Evolutionary conservation across 2,888 invertebrate genomes (phyloP).

Genomic region (Parnassius apollo): DNA sequence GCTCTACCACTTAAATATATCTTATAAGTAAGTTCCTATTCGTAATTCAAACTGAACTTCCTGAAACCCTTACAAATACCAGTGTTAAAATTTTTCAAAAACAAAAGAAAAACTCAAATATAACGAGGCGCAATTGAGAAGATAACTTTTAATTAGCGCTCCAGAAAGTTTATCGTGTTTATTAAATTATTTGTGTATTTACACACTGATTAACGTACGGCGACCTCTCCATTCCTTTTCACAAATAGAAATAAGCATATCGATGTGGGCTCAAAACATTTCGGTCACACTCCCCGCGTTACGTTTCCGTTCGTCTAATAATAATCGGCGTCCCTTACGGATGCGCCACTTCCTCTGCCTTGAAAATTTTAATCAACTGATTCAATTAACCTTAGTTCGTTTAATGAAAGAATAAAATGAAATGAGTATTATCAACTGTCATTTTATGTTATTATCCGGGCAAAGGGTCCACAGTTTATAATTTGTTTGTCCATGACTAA

Average conservation of each 20-base stretch:
- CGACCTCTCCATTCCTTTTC: slow-evolving; percentile 10
- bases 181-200: slow-evolving; percentile 21
- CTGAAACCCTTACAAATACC: no score
- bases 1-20: no score
- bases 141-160: slow-evolving; percentile 5
- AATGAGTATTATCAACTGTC: slow-evolving; percentile 33
- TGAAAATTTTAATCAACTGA: slow-evolving; percentile 50
- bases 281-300: slow-evolving; percentile 38
- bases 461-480: slow-evolving; percentile 17
- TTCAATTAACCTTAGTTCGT: slow-evolving; percentile 39
- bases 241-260: slow-evolving; percentile 12
- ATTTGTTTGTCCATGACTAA: background rate
- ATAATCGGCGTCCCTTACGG: slow-evolving; percentile 45
- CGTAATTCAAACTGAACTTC: no score
- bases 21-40: no score
- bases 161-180: slow-evolving; percentile 4
- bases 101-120: no score
- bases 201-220: slow-evolving; percentile 20
- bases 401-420: slow-evolving; percentile 35
- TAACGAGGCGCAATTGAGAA: background rate
- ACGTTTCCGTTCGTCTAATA: slow-evolving; percentile 50
- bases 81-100: no score
- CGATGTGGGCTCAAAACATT: slow-evolving; percentile 39
- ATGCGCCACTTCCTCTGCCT: slow-evolving; percentile 59
- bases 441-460: slow-evolving; percentile 25